Conservation (phyloP, 2,113 vertebrate genomes). For the Tragelaphus imberbis region DNA sequence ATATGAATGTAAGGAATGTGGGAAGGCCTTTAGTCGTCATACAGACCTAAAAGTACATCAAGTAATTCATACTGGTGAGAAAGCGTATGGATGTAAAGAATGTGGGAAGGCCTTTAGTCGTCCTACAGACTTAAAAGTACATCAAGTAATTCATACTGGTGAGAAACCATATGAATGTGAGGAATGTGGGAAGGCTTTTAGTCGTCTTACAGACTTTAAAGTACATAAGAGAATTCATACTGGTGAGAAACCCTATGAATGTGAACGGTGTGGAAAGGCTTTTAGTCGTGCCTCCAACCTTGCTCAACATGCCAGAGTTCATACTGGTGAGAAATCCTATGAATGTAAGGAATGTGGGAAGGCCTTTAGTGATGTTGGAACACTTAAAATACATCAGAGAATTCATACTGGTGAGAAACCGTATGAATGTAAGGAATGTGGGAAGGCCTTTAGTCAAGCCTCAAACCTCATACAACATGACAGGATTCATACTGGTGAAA, state of each 20-base stretch:
- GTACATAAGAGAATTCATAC: background rate
- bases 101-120: background rate
- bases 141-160: background rate
- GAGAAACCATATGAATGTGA: background rate
- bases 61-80: background rate
- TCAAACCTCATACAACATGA: background rate
- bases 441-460: background rate
- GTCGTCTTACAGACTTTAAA: background rate
- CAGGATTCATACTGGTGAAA: constrained; percentile 16
- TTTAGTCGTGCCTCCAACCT: background rate
- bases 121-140: background rate
- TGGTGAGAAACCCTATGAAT: background rate
- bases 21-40: background rate
- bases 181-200: background rate
- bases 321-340: background rate
- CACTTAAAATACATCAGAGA: background rate
- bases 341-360: background rate
- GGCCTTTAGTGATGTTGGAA: background rate
- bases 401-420: background rate
- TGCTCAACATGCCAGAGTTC: constrained; percentile 2
- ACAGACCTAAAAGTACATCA: background rate
- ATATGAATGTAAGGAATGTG: background rate
- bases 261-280: background rate
- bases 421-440: background rate
- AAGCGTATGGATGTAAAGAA: background rate